phyloP scores from a whole-genome alignment of 2,113 vertebrate species.

The Chaetops frenatus region DNA sequence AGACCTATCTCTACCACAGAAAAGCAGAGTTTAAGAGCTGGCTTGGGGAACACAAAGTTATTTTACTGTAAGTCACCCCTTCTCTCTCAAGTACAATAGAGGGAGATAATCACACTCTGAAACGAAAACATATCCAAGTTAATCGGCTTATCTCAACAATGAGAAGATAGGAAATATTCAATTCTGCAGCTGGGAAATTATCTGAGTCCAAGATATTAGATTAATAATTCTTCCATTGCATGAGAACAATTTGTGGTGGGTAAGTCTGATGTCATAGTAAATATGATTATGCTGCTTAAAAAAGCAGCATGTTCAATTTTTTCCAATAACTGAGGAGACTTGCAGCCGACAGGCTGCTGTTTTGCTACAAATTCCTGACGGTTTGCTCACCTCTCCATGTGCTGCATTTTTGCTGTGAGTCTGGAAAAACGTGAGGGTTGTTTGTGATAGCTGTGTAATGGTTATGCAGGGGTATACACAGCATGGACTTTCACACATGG shows the following conservation, averaged over 20 bases:
- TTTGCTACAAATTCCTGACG: background rate
- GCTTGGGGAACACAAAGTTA: background rate
- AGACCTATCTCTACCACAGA: background rate
- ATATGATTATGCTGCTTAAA: conserved; percentile 40
- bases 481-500: background rate
- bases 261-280: conserved; percentile 42
- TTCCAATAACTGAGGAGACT: background rate
- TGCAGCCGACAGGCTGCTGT: background rate
- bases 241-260: background rate
- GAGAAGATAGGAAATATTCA: conserved; percentile 32
- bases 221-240: conserved; percentile 51
- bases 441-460: background rate
- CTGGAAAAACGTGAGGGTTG: background rate
- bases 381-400: background rate
- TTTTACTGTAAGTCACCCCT: background rate
- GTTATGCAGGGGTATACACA: background rate
- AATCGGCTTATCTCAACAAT: conserved; percentile 26
- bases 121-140: conserved; percentile 15
- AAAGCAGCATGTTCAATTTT: conserved; percentile 7
- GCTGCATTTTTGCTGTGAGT: background rate
- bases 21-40: background rate
- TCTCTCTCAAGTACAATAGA: background rate
- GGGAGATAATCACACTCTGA: conserved; percentile 8
- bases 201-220: conserved; percentile 30
- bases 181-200: conserved; percentile 50